A percentile compares a stretch with the other conserved stretches of the same genome.
Conservation (phyloP, 2,888 invertebrate genomes). For the Chalcosyrphus nemorum region DNA sequence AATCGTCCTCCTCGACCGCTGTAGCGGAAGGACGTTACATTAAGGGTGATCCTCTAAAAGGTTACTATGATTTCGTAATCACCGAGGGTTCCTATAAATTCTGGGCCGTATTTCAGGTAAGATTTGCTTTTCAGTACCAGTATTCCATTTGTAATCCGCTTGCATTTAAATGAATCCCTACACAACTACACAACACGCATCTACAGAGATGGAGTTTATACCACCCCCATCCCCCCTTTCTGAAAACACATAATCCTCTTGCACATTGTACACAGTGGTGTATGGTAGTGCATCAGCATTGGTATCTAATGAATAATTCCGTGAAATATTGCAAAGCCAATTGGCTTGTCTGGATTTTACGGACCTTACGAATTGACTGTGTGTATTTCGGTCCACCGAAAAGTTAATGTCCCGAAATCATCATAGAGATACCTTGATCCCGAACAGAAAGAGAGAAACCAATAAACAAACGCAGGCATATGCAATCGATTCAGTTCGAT, state of each 20-base stretch:
- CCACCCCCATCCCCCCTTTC: not conserved
- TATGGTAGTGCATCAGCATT: conserved; percentile 1
- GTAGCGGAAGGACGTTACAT: conserved; percentile 81
- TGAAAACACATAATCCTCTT: conserved; percentile 54
- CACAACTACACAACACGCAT: conserved; percentile 11
- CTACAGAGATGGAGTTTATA: not conserved
- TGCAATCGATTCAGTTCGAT: conserved; percentile 12
- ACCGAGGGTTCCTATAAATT: conserved; percentile 95
- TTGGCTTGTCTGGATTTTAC: conserved; percentile 56
- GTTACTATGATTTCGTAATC: conserved; percentile 93
- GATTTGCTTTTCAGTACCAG: conserved; percentile 50
- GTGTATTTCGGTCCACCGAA: conserved; percentile 45
- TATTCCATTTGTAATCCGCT: conserved; percentile 61
- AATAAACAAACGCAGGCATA: conserved; percentile 23
- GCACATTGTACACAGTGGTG: conserved; percentile 24
- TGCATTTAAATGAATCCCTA: conserved; percentile 62
- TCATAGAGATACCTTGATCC: conserved; percentile 54
- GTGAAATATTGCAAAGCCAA: conserved; percentile 73
- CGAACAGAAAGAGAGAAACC: not conserved
- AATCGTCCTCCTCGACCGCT: conserved; percentile 65
- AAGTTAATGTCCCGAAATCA: conserved; percentile 67
- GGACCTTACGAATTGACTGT: conserved; percentile 17
- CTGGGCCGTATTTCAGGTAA: conserved; percentile 93
- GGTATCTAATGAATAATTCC: conserved; percentile 70
- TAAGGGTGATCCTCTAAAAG: conserved; percentile 87